A percentile compares a stretch with the other conserved stretches of the same genome.
Conservation (phyloP, 2,888 invertebrate species). For the Lobophora halterata region DNA sequence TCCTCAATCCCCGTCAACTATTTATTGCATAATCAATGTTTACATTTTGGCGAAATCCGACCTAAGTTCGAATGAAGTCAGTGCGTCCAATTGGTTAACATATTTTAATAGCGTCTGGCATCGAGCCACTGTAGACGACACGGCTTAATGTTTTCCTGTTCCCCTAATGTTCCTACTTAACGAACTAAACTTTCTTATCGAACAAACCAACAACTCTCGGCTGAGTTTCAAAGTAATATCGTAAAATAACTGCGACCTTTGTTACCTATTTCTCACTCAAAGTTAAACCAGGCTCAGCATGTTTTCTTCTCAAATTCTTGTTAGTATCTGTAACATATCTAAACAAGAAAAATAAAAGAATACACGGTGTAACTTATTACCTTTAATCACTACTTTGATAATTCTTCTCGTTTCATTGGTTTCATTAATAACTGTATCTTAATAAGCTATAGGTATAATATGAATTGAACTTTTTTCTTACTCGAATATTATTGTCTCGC, state of each 20-base stretch:
- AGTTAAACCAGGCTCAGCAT: constrained; percentile 16
- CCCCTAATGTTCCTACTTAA: constrained; percentile 76
- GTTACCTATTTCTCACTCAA: constrained; percentile 37
- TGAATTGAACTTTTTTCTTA: too few species aligned
- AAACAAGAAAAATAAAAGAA: background rate
- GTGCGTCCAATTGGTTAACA: constrained; percentile 70
- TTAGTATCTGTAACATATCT: constrained; percentile 4
- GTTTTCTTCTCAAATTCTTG: constrained; percentile 15
- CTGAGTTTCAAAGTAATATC: constrained; percentile 57
- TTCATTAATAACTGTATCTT: too few species aligned
- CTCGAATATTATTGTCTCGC: background rate
- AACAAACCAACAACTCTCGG: constrained; percentile 63
- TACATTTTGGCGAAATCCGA: too few species aligned
- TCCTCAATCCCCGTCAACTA: too few species aligned
- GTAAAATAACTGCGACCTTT: constrained; percentile 55
- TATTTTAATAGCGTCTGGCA: constrained; percentile 74
- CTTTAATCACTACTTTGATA: too few species aligned
- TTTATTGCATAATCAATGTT: too few species aligned
- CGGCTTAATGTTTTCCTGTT: constrained; percentile 75
- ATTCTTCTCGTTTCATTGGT: too few species aligned
- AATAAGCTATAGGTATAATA: too few species aligned
- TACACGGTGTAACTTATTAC: background rate
- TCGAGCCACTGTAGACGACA: constrained; percentile 65
- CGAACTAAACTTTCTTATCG: constrained; percentile 77
- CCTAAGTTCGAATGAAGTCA: constrained; percentile 54